Base-by-base conservation (phyloP, 2,113 vertebrate genomes). In the Pachyramphus minor region DNA sequence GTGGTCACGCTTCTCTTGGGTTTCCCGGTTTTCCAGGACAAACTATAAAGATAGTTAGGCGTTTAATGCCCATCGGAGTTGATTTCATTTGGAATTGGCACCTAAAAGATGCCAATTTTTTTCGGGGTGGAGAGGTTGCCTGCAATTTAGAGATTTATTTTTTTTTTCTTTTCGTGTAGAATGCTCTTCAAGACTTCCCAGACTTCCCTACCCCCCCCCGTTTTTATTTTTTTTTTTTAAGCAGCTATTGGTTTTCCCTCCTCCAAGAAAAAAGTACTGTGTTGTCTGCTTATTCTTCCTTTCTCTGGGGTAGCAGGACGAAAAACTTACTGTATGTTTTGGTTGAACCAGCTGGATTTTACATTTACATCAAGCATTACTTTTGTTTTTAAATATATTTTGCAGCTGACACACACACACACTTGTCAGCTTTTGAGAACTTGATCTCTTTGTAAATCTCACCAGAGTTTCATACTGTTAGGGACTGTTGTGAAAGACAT, bases 121-220 rank as follows among this genome's bases (percentile, higher is more conserved):
- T 45, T 59, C 17, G 8, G 19, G 23, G 8, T 11, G 5, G 19
- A 23, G 25, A 41, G 6, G 2, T 37, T 42, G 5, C 11, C 5
- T 50, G 9, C 35, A 14, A 24, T 37, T 55, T 10, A 18, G 6
- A 5, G 12, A 0, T 0, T 2, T 9, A 4, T 64, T 67, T 56
- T 33, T 5, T 8, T 24, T 35, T 22, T 53, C 24, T 11, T 41
- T 41, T 7, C 3, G 25, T 63, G 62, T 59, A 25, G 23, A 14
- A 17, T 4, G 7, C 5, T 8, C 4, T 68, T 62, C 3, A 5
- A 18, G 30, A 3, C 11, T 83, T 56, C 39, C 5, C 15, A 35
- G 25, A 18, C 10, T 30, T 9, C 4, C 22, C 8, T 44, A 3
- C 5, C 31, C 1, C 2, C 7, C 5, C 2, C 2, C 0, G 9